phyloP scores from a whole-genome alignment of 2,888 invertebrate species.

The Crocallis elinguaria region DNA sequence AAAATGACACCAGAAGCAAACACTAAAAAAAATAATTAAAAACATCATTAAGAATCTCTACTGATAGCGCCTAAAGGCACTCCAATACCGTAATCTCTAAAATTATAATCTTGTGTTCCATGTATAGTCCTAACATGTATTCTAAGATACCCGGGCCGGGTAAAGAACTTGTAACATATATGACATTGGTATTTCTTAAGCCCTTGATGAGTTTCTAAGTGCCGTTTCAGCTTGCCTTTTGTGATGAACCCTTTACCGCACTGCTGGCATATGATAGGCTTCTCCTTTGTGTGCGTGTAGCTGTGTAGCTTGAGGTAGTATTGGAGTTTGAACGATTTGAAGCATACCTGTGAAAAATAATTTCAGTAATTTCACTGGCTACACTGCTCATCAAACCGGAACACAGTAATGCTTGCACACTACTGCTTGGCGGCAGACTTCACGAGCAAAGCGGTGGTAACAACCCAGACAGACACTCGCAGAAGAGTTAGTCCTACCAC shows the following conservation, averaged over 20 bases:
- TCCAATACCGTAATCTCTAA: slow-evolving; percentile 47
- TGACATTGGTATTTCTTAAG: slow-evolving; percentile 78
- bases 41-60: not conserved
- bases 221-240: slow-evolving; percentile 72
- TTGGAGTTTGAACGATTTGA: slow-evolving; percentile 73
- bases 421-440: too few species aligned
- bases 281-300: slow-evolving; percentile 76
- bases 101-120: slow-evolving; percentile 73
- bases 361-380: not conserved
- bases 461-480: too few species aligned
- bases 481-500: too few species aligned
- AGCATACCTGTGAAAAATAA: slow-evolving; percentile 51
- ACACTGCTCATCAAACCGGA: too few species aligned
- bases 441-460: too few species aligned
- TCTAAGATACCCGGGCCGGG: slow-evolving; percentile 69
- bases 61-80: slow-evolving; percentile 22
- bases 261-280: slow-evolving; percentile 75
- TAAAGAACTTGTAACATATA: slow-evolving; percentile 78
- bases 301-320: slow-evolving; percentile 75
- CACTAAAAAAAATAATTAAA: not conserved
- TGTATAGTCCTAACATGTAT: slow-evolving; percentile 77
- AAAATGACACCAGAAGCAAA: not conserved
- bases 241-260: slow-evolving; percentile 79
- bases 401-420: too few species aligned
- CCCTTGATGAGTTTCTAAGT: slow-evolving; percentile 72